These are phyloP conservation scores for Cyrtorhinus lividipennis DNA, from an alignment of 1,140 invertebrate species.

Conservation along the genomic window DNA sequence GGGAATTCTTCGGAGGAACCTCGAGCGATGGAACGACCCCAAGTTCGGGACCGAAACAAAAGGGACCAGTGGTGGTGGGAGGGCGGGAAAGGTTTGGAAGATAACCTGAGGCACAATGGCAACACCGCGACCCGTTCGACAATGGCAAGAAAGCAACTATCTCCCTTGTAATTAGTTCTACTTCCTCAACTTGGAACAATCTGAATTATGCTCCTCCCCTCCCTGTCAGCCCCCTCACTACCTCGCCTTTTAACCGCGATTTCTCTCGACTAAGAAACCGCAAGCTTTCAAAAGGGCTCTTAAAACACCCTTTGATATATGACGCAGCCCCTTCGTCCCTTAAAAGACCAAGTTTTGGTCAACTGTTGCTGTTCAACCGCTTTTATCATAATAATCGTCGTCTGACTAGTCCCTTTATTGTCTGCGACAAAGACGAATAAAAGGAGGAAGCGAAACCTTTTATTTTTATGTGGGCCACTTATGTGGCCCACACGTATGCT, in stretches of 20 bases:
- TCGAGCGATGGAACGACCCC: background rate
- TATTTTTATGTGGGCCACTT: background rate
- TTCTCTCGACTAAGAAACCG: background rate
- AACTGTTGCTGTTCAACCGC: background rate
- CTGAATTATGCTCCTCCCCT: conserved; percentile 9
- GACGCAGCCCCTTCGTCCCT: background rate
- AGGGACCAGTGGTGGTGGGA: background rate
- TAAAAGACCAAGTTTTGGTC: background rate
- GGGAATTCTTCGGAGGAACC: background rate
- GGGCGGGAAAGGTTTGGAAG: background rate
- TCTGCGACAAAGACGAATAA: background rate
- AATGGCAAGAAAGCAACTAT: background rate
- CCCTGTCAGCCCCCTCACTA: no score
- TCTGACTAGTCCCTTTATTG: background rate
- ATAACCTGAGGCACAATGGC: conserved; percentile 3
- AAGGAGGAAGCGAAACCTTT: background rate
- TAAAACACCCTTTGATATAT: background rate
- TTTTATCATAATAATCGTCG: background rate
- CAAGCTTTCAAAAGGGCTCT: background rate
- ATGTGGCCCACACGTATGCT: no score
- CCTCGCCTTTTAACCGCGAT: background rate
- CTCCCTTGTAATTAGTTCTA: conserved; percentile 9
- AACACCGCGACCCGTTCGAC: background rate
- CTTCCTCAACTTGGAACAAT: background rate
- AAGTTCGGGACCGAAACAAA: background rate